Evolutionary conservation across 2,797 vertebrate genomes (phyloP).

Genomic region (Enteromius unitaeniatus): DNA sequence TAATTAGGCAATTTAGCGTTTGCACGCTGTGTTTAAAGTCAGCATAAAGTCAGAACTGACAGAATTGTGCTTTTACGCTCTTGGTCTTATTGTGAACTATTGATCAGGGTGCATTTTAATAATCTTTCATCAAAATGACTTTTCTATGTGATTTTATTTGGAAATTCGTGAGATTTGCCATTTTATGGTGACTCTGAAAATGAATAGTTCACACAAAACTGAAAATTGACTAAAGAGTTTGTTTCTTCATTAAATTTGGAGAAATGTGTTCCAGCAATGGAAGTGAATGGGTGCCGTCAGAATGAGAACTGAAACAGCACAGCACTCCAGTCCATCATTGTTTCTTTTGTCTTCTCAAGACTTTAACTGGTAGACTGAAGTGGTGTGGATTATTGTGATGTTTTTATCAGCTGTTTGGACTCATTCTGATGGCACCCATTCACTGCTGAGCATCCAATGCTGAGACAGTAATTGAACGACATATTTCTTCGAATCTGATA

Average conservation of each 20-base stretch:
- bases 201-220: neutral
- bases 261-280: no score
- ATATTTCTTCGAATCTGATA: no score
- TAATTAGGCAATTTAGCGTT: conserved; percentile 14
- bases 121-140: neutral
- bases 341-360: no score
- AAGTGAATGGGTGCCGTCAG: no score
- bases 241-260: neutral
- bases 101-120: neutral
- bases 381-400: no score
- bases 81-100: neutral
- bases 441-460: neutral
- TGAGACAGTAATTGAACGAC: no score
- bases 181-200: neutral
- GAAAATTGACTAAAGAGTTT: neutral
- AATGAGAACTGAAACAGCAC: no score
- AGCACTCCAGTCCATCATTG: no score
- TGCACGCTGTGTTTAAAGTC: conserved; percentile 4
- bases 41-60: neutral
- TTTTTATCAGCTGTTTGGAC: no score
- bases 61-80: neutral
- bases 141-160: neutral
- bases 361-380: no score
- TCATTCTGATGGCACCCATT: no score
- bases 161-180: neutral